Conservation (phyloP, 2,797 vertebrate genomes). For the Brachymystax lenok region DNA sequence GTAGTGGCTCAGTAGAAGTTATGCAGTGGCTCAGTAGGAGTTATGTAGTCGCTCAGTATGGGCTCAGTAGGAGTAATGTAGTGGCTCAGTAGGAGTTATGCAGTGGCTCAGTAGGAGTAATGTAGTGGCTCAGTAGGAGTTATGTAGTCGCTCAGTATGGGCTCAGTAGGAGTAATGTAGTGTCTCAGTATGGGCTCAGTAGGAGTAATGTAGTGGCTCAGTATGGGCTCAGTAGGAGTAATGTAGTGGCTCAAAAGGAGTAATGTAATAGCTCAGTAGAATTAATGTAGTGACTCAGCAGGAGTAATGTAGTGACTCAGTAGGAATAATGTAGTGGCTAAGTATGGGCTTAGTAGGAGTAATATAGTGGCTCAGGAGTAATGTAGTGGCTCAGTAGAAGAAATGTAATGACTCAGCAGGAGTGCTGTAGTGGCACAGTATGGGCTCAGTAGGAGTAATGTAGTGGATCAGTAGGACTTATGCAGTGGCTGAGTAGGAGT, state of each 20-base stretch:
- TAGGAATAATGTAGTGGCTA: too few relatives aligned
- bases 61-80: neutral
- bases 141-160: neutral
- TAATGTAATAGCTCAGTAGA: neutral
- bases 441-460: neutral
- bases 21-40: neutral
- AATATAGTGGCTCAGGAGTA: neutral
- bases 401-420: neutral
- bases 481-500: neutral
- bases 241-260: neutral
- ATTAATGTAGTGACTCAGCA: neutral
- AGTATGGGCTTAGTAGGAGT: too few relatives aligned
- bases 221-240: neutral
- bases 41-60: neutral
- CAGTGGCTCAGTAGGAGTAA: neutral
- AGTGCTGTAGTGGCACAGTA: neutral
- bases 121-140: neutral
- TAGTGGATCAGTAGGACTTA: neutral
- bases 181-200: too few relatives aligned
- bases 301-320: neutral
- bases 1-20: neutral
- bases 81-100: neutral
- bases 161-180: neutral
- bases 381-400: neutral
- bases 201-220: too few relatives aligned